These are phyloP conservation scores for Rhabditoides inermis DNA, from an alignment of 2,888 invertebrate genomes.

Conservation along the genomic window DNA sequence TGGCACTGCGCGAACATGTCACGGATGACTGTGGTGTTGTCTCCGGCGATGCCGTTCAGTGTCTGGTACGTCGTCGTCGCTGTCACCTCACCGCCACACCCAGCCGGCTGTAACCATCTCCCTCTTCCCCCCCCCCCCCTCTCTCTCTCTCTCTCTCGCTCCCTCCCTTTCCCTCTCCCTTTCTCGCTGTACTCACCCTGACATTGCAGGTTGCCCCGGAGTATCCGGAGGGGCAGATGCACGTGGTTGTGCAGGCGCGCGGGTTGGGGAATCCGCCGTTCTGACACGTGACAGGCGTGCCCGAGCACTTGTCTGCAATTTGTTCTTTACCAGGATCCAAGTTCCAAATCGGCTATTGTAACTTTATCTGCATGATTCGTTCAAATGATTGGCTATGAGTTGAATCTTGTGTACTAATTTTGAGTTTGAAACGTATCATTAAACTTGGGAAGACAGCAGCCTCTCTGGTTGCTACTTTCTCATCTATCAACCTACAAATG, in stretches of 20 bases:
- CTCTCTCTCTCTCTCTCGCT: too few relatives aligned
- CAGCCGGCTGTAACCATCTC: constrained; percentile 17
- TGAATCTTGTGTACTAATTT: too few relatives aligned
- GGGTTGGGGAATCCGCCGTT: constrained; percentile 43
- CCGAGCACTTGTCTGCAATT: too few relatives aligned
- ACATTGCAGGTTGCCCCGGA: constrained; percentile 28
- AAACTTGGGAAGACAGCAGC: too few relatives aligned
- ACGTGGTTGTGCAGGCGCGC: constrained; percentile 29
- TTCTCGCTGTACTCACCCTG: constrained; percentile 16
- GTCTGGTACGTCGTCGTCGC: constrained; percentile 13
- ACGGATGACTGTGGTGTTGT: constrained; percentile 12
- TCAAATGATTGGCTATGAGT: background rate
- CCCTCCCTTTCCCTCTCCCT: too few relatives aligned
- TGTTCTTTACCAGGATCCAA: too few relatives aligned
- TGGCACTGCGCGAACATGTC: constrained; percentile 16
- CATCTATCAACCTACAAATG: too few relatives aligned
- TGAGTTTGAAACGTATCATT: too few relatives aligned
- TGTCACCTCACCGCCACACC: constrained; percentile 18
- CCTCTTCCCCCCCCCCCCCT: too few relatives aligned
- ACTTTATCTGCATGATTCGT: too few relatives aligned
- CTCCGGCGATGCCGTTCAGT: constrained; percentile 14
- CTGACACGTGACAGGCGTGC: constrained; percentile 27
- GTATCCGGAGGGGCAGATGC: constrained; percentile 44
- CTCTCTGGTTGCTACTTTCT: too few relatives aligned
- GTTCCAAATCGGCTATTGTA: too few relatives aligned